Conservation (phyloP, 2,113 vertebrate species). For the Scomber japonicus region DNA sequence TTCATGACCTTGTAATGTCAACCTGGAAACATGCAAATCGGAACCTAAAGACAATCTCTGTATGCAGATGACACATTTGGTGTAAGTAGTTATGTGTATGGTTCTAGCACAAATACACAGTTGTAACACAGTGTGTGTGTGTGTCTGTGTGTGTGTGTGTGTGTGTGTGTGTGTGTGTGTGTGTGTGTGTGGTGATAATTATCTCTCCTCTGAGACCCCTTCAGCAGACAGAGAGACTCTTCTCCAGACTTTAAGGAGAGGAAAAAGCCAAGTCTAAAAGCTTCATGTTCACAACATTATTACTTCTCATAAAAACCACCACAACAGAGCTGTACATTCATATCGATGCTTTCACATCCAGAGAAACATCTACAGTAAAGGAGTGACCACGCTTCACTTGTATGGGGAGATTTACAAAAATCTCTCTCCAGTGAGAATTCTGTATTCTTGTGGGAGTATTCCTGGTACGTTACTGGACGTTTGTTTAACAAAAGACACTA, state of each 20-base stretch:
- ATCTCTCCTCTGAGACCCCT: conserved; percentile 5
- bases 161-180: conserved; percentile 5
- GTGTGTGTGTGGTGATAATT: conserved; percentile 19
- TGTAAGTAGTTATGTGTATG: no score
- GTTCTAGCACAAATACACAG: no score
- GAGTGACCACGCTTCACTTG: not conserved
- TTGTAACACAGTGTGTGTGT: not conserved
- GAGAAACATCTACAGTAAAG: not conserved
- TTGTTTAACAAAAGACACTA: no score
- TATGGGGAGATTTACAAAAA: not conserved
- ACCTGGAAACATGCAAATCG: no score
- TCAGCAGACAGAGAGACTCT: conserved; percentile 17
- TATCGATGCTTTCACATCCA: not conserved
- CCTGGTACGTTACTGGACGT: no score
- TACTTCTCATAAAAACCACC: conserved; percentile 11
- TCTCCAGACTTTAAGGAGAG: conserved; percentile 25
- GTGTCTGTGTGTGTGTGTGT: not conserved
- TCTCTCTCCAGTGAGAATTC: not conserved
- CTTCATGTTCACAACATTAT: conserved; percentile 31
- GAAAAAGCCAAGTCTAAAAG: conserved; percentile 24
- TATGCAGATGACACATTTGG: not conserved
- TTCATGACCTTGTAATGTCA: no score
- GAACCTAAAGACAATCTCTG: no score
- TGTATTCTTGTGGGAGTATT: not conserved
- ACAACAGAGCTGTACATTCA: not conserved